Conservation (phyloP, 1,140 invertebrate species). For the Sinella curviseta region DNA sequence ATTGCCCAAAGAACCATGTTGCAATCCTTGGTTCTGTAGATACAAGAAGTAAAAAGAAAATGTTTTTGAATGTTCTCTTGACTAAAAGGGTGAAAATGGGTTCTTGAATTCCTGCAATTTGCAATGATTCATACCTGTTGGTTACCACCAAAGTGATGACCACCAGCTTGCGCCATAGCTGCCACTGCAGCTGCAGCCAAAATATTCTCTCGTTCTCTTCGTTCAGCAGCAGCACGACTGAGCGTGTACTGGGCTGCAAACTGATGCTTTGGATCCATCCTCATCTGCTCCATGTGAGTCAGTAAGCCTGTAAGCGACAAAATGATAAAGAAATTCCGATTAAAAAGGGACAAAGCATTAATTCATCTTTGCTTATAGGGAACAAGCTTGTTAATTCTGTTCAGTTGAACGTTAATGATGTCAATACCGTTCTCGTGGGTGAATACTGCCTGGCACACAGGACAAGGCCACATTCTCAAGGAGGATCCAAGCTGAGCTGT, state of each 20-base stretch:
- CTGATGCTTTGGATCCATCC: slow-evolving; percentile 94
- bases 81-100: neutral
- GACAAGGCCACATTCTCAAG: slow-evolving; percentile 87
- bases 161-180: slow-evolving; percentile 50
- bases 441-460: slow-evolving; percentile 87
- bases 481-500: slow-evolving; percentile 81
- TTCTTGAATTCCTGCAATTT: too few species aligned
- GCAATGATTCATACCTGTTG: slow-evolving; percentile 45
- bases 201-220: slow-evolving; percentile 76
- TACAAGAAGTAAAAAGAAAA: neutral
- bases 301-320: too few species aligned
- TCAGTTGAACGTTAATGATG: neutral
- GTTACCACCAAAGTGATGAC: slow-evolving; percentile 42
- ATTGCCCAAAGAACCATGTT: slow-evolving; percentile 53
- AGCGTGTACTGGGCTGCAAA: slow-evolving; percentile 91
- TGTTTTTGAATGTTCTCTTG: neutral
- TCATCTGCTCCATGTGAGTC: slow-evolving; percentile 93
- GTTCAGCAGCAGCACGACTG: slow-evolving; percentile 82
- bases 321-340: slow-evolving; percentile 51
- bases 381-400: neutral
- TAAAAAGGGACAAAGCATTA: slow-evolving; percentile 30
- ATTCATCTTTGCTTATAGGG: neutral
- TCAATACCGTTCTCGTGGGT: slow-evolving; percentile 84
- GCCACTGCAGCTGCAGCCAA: slow-evolving; percentile 69
- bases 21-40: slow-evolving; percentile 69